phyloP scores from a whole-genome alignment of 2,797 vertebrate genomes.

The Sebastes wilsoni region DNA sequence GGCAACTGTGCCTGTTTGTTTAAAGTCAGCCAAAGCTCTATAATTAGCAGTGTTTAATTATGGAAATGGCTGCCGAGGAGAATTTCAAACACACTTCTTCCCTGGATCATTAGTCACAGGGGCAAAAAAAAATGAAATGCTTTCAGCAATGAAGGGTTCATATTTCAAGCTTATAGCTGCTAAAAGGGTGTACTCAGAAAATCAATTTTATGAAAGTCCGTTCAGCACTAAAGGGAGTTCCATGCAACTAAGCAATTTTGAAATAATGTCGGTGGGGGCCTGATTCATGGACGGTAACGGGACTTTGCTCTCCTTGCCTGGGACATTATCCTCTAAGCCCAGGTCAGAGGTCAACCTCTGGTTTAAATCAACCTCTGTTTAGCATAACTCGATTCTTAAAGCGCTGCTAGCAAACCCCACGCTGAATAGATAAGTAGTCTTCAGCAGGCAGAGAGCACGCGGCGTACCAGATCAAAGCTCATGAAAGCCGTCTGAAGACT shows the following conservation, averaged over 20 bases:
- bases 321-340: constrained; percentile 89
- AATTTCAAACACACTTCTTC: constrained; percentile 95
- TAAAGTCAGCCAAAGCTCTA: constrained; percentile 94
- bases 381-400: constrained; percentile 83
- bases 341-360: constrained; percentile 88
- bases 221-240: constrained; percentile 95
- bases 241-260: constrained; percentile 98
- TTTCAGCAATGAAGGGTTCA: constrained; percentile 98
- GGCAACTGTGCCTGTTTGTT: constrained; percentile 89
- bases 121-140: constrained; percentile 95
- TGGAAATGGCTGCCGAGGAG: constrained; percentile 95
- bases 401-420: constrained; percentile 69
- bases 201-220: constrained; percentile 99
- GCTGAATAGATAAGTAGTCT: constrained; percentile 81
- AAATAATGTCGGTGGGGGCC: constrained; percentile 89
- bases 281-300: constrained; percentile 92
- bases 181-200: constrained; percentile 98
- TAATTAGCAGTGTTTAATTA: constrained; percentile 99
- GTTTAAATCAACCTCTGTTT: constrained; percentile 87
- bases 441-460: constrained; percentile 45
- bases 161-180: constrained; percentile 99
- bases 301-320: constrained; percentile 89
- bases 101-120: constrained; percentile 96
- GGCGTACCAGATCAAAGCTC: constrained; percentile 64
- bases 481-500: constrained; percentile 51